phyloP scores from a whole-genome alignment of 2,797 vertebrate genomes.

The Falco berigora region DNA sequence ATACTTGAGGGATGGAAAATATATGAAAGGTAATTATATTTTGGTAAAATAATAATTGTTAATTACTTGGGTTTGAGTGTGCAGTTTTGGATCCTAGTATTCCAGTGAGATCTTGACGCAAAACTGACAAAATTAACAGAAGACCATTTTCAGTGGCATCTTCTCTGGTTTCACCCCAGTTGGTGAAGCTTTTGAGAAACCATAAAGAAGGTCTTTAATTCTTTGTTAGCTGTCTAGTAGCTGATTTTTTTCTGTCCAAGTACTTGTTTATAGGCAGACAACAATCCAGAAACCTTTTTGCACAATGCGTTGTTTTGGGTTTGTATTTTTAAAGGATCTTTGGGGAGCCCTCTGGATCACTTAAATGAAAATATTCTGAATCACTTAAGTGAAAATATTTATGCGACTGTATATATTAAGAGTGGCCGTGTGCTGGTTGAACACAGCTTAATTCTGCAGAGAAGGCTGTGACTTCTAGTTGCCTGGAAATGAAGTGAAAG shows the following conservation, averaged over 20 bases:
- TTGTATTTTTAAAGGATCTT: not conserved
- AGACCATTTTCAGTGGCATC: not conserved
- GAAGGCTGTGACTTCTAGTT: not conserved
- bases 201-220: not conserved
- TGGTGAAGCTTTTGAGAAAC: not conserved
- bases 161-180: not conserved
- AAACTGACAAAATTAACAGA: not conserved
- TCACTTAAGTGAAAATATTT: not conserved
- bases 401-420: not conserved
- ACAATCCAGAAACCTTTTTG: not conserved
- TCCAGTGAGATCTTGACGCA: not conserved
- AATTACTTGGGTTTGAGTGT: not conserved
- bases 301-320: not conserved
- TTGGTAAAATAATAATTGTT: not conserved
- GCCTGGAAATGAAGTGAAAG: not conserved
- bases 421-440: not conserved
- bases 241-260: not conserved
- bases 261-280: not conserved
- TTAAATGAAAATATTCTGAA: not conserved
- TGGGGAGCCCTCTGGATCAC: not conserved
- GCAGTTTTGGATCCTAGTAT: not conserved
- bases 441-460: not conserved
- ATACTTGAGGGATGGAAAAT: not conserved
- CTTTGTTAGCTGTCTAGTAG: not conserved
- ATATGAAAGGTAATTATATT: not conserved